Evolutionary conservation across 2,113 vertebrate species (phyloP), one percentile per base, ranked within the genome.

Genomic region (Artemisiospiza belli): DNA sequence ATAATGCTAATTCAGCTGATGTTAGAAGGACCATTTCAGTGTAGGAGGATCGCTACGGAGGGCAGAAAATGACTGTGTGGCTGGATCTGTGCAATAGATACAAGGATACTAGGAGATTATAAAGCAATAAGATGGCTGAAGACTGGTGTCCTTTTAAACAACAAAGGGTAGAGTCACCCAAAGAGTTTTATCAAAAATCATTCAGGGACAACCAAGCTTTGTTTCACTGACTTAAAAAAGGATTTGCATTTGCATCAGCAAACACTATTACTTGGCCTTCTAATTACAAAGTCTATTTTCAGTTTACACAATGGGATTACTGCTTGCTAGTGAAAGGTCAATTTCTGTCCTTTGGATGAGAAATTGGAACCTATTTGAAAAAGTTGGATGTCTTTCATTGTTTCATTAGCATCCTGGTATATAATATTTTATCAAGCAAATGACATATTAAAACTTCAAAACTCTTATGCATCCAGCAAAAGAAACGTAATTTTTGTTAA

Each of bases 241-340:
- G 35, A 82, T 82, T 95, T 92, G 8, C 21, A 88, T 92, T 91
- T 91, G 19, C 74, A 93, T 87, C 64, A 91, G 68, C 61, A 94
- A 89, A 89, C 61, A 39, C 15, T 78, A 15, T 90, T 78, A 77
- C 39, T 57, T 87, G 64, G 19, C 54, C 47, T 64, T 92, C 54
- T 89, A 84, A 81, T 89, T 87, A 44, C 66, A 70, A 89, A 84
- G 8, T 4, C 31, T 77, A 25, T 87, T 83, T 89, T 86, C 75
- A 66, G 28, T 83, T 93, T 88, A 43, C 67, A 77, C 63, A 22
- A 9, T 54, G 30, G 68, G 47, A 95, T 81, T 90, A 59, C 30
- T 1, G 5, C 43, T 74, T 54, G 31, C 27, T 86, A 52, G 8
- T 18, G 57, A 81, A 94, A 94, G 77, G 74, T 87, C 87, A 82